Evolutionary conservation across 2,888 invertebrate species (phyloP).

Genomic region (Halocaridina rubra): DNA sequence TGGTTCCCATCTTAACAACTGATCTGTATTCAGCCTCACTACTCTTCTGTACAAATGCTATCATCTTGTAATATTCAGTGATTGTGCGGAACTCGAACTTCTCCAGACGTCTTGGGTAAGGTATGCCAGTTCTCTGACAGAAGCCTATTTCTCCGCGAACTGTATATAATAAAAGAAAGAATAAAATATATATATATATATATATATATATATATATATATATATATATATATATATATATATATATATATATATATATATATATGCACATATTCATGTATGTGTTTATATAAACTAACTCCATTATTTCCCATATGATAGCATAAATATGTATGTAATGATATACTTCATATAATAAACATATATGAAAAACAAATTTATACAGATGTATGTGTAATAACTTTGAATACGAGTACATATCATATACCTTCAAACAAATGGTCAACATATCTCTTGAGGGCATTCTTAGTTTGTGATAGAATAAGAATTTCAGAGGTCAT

Average conservation of each 20-base stretch:
- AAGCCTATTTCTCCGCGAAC: background rate
- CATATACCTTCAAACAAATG: slow-evolving; percentile 9
- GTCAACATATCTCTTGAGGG: background rate
- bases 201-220: background rate
- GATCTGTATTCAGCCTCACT: background rate
- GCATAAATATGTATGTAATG: background rate
- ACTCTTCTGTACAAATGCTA: background rate
- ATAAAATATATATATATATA: background rate
- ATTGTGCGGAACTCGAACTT: background rate
- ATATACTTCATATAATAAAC: background rate
- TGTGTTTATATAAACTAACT: background rate
- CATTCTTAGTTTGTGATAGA: slow-evolving; percentile 1
- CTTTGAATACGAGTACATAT: background rate
- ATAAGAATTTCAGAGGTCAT: background rate
- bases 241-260: slow-evolving; percentile 8
- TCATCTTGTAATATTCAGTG: background rate
- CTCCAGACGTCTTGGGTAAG: background rate
- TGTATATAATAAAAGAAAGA: background rate
- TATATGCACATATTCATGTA: too few relatives aligned
- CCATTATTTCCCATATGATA: background rate
- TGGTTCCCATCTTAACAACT: background rate
- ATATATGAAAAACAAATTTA: too few relatives aligned
- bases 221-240: slow-evolving; percentile 8
- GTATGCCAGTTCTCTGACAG: background rate
- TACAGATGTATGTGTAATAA: background rate